These are phyloP conservation scores for Drosophila kokeensis DNA, from an alignment of 2,888 invertebrate genomes.

Conservation along the genomic window DNA sequence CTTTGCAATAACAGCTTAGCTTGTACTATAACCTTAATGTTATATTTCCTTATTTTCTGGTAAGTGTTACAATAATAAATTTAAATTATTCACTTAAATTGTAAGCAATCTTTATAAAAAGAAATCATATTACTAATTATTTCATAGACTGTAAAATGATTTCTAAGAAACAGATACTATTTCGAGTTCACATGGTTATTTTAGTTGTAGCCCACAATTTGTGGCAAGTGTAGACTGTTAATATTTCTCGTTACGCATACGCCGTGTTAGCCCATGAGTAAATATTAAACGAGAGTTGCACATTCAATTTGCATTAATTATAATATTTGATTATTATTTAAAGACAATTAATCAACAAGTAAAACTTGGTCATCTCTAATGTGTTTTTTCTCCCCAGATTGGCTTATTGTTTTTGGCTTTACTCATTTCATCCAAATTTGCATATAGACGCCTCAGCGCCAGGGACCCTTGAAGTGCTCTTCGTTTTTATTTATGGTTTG, in stretches of 20 bases:
- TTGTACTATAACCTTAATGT: not conserved
- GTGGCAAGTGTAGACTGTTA: not conserved
- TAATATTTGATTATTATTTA: slow-evolving; percentile 61
- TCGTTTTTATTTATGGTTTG: slow-evolving; percentile 38
- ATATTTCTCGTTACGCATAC: slow-evolving; percentile 44
- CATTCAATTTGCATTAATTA: slow-evolving; percentile 62
- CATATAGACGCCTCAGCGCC: slow-evolving; percentile 63
- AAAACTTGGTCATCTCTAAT: slow-evolving; percentile 27
- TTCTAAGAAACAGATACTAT: not conserved
- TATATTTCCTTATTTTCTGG: not conserved
- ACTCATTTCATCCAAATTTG: slow-evolving; percentile 46
- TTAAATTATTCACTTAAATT: not conserved
- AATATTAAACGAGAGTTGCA: slow-evolving; percentile 23
- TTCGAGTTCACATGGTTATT: not conserved
- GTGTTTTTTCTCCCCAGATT: slow-evolving; percentile 6
- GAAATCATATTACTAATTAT: not conserved
- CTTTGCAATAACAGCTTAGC: not conserved
- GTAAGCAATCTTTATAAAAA: not conserved
- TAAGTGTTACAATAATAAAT: not conserved
- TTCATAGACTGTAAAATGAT: not conserved
- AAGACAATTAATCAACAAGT: slow-evolving; percentile 63
- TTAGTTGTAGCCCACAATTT: not conserved
- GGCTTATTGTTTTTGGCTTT: slow-evolving; percentile 20
- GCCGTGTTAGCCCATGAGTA: slow-evolving; percentile 42
- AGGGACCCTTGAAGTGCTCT: slow-evolving; percentile 48